Evolutionary conservation across 2,113 vertebrate genomes (phyloP).

Genomic region (Gnathochromis pfefferi): DNA sequence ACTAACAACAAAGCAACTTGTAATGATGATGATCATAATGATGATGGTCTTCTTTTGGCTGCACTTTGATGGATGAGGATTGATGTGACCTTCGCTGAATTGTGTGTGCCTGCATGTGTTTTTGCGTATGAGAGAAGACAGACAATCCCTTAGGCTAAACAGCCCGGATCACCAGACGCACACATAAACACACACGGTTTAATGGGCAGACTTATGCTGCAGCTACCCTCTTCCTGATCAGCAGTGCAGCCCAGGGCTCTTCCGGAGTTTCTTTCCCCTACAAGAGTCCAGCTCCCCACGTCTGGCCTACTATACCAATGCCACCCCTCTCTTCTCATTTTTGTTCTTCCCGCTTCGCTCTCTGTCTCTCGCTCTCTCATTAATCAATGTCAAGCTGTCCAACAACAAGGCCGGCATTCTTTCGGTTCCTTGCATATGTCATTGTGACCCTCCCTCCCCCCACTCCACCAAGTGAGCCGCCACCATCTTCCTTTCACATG

Average conservation of each 20-base stretch:
- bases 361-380: slow-evolving; percentile 57
- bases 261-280: slow-evolving; percentile 52
- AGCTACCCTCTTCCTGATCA: slow-evolving; percentile 47
- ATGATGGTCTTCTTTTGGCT: slow-evolving; percentile 23
- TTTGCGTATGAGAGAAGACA: slow-evolving; percentile 40
- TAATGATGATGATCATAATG: slow-evolving; percentile 22
- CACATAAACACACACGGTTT: background rate
- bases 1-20: slow-evolving; percentile 33
- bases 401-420: slow-evolving; percentile 69
- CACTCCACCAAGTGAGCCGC: slow-evolving; percentile 82
- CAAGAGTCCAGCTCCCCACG: slow-evolving; percentile 2
- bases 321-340: slow-evolving; percentile 56
- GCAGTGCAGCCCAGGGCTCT: slow-evolving; percentile 46
- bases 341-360: slow-evolving; percentile 44
- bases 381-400: slow-evolving; percentile 69
- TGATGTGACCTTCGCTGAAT: slow-evolving; percentile 44
- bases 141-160: slow-evolving; percentile 42
- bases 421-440: slow-evolving; percentile 59
- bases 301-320: slow-evolving; percentile 45
- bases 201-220: background rate
- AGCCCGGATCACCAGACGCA: background rate
- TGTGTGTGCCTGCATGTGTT: slow-evolving; percentile 23
- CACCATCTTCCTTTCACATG: slow-evolving; percentile 85
- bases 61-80: slow-evolving; percentile 58
- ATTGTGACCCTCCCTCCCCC: slow-evolving; percentile 73